Conservation (phyloP, 2,113 vertebrate species). For the Seriola quinqueradiata region DNA sequence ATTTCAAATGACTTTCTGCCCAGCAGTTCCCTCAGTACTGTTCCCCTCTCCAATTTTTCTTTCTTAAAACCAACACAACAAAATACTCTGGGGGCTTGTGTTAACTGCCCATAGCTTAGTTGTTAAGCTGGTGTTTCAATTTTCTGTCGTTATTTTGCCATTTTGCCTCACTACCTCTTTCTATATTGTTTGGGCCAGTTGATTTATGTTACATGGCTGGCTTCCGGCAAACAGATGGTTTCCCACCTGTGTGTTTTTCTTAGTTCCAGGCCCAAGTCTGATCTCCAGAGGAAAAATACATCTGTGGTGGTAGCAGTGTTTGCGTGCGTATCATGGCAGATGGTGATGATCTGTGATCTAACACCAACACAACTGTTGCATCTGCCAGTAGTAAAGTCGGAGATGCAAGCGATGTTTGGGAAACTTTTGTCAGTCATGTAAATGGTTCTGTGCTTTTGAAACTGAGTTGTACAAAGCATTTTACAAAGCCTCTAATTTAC, state of each 20-base stretch:
- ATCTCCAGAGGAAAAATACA: background rate
- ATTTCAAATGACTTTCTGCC: constrained; percentile 26
- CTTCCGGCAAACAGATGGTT: constrained; percentile 36
- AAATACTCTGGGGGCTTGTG: background rate
- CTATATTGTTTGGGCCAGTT: background rate
- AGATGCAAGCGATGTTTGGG: background rate
- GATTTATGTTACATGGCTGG: constrained; percentile 2
- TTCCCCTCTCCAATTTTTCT: background rate
- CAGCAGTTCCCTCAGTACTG: background rate
- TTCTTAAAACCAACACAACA: constrained; percentile 13
- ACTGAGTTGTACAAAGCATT: background rate
- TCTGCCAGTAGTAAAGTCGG: background rate
- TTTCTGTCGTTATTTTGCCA: background rate
- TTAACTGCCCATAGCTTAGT: background rate
- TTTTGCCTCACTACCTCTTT: background rate
- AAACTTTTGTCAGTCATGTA: background rate
- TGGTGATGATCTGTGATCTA: constrained; percentile 3
- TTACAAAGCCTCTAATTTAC: background rate
- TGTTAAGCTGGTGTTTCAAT: background rate
- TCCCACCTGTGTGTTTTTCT: background rate
- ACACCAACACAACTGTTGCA: background rate
- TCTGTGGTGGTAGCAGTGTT: background rate
- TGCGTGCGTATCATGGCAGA: constrained; percentile 1
- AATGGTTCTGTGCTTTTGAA: background rate
- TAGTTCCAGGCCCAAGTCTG: background rate